Percentiles rank a stretch among this genome's conserved stretches.
Conservation (phyloP, 2,113 vertebrate genomes). For the Daboia siamensis region DNA sequence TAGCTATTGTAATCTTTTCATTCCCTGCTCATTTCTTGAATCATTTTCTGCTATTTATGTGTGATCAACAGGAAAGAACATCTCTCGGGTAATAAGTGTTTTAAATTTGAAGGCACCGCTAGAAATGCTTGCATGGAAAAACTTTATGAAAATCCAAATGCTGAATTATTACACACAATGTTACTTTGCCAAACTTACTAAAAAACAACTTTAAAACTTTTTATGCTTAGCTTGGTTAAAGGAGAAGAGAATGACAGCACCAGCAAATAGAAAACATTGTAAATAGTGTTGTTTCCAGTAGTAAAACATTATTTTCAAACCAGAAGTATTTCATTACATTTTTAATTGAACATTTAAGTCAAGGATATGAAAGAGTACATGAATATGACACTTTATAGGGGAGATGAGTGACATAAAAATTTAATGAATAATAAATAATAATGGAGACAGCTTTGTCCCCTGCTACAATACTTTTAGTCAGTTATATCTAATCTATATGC, state of each 20-base stretch:
- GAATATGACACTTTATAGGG: neutral
- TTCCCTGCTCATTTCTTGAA: slow-evolving; percentile 17
- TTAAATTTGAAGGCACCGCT: neutral
- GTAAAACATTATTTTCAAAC: neutral
- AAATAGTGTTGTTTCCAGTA: neutral
- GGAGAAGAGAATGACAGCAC: neutral
- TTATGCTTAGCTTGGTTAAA: slow-evolving; percentile 9
- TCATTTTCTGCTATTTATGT: slow-evolving; percentile 24
- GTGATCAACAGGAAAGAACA: slow-evolving; percentile 30
- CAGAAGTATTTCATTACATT: slow-evolving; percentile 21
- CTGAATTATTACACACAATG: neutral
- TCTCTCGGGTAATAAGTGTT: slow-evolving; percentile 21
- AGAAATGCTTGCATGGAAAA: neutral
- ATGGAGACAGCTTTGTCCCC: neutral
- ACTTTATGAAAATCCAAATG: neutral
- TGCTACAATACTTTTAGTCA: neutral
- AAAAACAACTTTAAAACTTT: neutral
- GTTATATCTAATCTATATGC: neutral
- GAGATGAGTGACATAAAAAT: neutral
- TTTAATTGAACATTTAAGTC: neutral
- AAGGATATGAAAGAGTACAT: neutral
- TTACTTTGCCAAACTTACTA: neutral
- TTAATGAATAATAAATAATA: neutral
- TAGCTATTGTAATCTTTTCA: slow-evolving; percentile 35
- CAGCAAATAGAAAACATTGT: neutral